Evolutionary conservation across 1,140 invertebrate genomes (phyloP).

Genomic region (Vanessa atalanta): DNA sequence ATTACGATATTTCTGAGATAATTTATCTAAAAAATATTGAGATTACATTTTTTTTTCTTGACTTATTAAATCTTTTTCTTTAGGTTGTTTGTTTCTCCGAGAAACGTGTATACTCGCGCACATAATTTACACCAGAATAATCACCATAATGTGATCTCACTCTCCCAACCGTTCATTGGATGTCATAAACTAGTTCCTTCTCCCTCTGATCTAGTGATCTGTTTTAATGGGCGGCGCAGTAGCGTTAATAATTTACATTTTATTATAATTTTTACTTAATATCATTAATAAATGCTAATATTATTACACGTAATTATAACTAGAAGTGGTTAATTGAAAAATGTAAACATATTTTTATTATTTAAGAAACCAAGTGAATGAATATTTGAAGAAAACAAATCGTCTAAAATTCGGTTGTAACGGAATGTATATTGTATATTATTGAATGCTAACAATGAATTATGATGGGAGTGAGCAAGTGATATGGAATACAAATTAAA

Average conservation of each 20-base stretch:
- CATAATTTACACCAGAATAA: slow-evolving; percentile 16
- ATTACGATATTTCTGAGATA: no score
- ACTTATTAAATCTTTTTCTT: neutral
- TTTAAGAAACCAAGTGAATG: neutral
- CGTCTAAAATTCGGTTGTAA: slow-evolving; percentile 23
- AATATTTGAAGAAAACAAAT: neutral
- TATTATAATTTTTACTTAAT: neutral
- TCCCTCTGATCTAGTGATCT: slow-evolving; percentile 60
- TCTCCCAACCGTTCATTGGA: slow-evolving; percentile 39
- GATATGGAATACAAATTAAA: slow-evolving; percentile 66
- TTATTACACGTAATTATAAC: neutral
- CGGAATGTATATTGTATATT: slow-evolving; percentile 31
- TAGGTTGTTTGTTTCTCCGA: neutral
- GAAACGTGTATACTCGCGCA: neutral
- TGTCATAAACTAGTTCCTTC: slow-evolving; percentile 43
- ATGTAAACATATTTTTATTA: neutral
- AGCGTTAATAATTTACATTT: slow-evolving; percentile 20
- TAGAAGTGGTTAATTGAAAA: neutral
- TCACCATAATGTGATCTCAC: slow-evolving; percentile 38
- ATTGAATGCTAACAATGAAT: slow-evolving; percentile 49
- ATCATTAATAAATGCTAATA: slow-evolving; percentile 1
- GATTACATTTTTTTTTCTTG: no score
- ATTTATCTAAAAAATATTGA: no score
- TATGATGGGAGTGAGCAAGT: slow-evolving; percentile 55
- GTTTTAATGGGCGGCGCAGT: slow-evolving; percentile 68